phyloP scores from a whole-genome alignment of 1,140 invertebrate species.

The Trialeurodes vaporariorum region DNA sequence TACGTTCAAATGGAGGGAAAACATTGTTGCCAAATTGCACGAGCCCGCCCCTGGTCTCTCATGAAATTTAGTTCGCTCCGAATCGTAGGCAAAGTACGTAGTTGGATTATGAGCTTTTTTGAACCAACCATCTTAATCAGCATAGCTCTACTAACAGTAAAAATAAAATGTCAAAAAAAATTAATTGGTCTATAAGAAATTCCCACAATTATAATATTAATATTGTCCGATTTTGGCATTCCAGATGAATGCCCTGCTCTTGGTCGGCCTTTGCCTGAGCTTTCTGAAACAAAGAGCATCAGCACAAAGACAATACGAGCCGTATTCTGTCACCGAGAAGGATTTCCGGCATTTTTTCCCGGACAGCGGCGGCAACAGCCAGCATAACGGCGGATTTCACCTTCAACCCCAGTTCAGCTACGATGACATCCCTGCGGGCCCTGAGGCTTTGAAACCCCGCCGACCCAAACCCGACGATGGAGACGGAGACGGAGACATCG shows the following conservation, averaged over 20 bases:
- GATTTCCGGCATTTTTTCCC: neutral
- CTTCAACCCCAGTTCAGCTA: neutral
- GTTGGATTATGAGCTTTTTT: no score
- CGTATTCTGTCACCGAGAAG: neutral
- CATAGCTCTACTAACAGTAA: no score
- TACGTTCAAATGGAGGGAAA: no score
- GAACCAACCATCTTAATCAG: no score
- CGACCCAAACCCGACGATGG: neutral
- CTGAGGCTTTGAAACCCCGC: neutral
- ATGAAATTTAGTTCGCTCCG: no score
- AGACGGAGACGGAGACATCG: neutral
- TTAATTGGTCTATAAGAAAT: no score
- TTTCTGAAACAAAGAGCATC: neutral
- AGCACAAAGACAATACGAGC: neutral
- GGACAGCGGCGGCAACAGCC: neutral
- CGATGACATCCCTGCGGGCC: neutral
- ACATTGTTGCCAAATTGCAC: no score
- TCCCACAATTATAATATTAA: no score
- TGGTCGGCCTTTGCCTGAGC: neutral
- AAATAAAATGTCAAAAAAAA: no score
- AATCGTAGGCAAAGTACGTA: no score
- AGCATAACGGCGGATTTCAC: no score
- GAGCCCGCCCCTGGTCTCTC: no score
- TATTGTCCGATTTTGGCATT: neutral
- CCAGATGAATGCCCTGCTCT: neutral